Evolutionary conservation across 2,888 invertebrate species (phyloP), one percentile per base, ranked within the genome.

Genomic region (Aphrophora alni): DNA sequence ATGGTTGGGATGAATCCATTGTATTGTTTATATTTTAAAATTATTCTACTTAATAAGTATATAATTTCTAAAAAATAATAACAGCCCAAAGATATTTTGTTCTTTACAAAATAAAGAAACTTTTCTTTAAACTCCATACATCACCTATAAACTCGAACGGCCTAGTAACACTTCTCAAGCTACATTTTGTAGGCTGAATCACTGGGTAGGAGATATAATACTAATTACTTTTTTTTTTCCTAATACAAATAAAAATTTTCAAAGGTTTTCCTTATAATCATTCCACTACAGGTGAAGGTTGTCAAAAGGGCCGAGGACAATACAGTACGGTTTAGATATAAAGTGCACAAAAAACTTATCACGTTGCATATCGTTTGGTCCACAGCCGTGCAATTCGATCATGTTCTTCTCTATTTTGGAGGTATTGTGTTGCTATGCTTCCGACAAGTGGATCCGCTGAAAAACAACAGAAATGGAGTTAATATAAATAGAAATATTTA

Each of bases 341-440:
- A 21, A 21, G 14, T 21, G 26, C 71, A 28, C 27, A 28, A 71
- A 4, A 86, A 88, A 80, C 87, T 85, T 90, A 92, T 95, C 95
- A 96, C 93, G 97, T 97, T 85, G 97, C 97, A 88, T 97, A 99
- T 87, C 98, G 94, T 90, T 98, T 98, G 88, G 99, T 99, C 99
- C 99, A 99, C 88, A 98, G 94, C 89, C 98, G 94, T 85, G 99
- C 99, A 89, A 98, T 97, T 88, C 98, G 94, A 89, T 99, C 98
- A 88, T 99, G 98, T 89, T 99, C 98, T 88, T 97, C 97, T 83
- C 98, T 92, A 90, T 99, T 98, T 90, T 98, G 97, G 86, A 98
- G 92, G 91, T 97, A 99, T 92, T 99, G 98, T 84, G 97, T 97
- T 77, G 98, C 99, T 91, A 99, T 98, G 89, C 97, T 98, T 85